These are phyloP conservation scores for Nannobrachium achirus DNA, from an alignment of 2,113 vertebrate genomes.

Conservation along the genomic window DNA sequence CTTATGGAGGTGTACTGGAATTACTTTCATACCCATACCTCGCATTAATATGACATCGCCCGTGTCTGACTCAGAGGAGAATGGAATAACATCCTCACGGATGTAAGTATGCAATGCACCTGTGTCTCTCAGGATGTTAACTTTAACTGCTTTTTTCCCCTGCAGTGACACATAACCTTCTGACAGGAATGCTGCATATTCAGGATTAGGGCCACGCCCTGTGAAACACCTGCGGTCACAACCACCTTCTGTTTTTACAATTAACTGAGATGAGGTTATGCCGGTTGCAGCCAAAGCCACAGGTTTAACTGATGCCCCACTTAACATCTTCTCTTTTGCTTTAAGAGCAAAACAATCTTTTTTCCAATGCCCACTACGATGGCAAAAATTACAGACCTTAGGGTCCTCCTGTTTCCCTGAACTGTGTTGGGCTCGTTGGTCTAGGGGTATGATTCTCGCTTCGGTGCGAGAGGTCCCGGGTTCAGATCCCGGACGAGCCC, in stretches of 20 bases:
- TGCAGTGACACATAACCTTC: constrained; percentile 4
- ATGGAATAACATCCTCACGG: neutral
- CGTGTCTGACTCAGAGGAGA: neutral
- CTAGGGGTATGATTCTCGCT: too few species aligned
- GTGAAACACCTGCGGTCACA: neutral
- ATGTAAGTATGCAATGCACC: neutral
- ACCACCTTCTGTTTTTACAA: neutral
- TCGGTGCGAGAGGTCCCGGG: too few species aligned
- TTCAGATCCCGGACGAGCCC: too few species aligned
- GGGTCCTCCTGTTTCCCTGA: neutral
- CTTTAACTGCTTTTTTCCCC: neutral
- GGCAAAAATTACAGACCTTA: neutral
- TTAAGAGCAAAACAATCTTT: neutral
- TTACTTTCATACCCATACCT: neutral
- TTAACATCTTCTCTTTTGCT: too few species aligned
- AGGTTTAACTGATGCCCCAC: neutral
- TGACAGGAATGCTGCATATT: constrained; percentile 1
- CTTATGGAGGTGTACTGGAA: neutral
- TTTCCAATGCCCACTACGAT: neutral
- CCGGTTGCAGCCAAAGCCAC: neutral
- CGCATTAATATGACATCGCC: neutral
- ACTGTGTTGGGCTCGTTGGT: too few species aligned
- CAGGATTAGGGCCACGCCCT: neutral
- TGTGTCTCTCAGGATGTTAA: constrained; percentile 9
- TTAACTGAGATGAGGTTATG: neutral